Percentiles rank a stretch among this genome's conserved stretches.
phyloP scores from a whole-genome alignment of 2,888 invertebrate species.

The Beris morrisii region DNA sequence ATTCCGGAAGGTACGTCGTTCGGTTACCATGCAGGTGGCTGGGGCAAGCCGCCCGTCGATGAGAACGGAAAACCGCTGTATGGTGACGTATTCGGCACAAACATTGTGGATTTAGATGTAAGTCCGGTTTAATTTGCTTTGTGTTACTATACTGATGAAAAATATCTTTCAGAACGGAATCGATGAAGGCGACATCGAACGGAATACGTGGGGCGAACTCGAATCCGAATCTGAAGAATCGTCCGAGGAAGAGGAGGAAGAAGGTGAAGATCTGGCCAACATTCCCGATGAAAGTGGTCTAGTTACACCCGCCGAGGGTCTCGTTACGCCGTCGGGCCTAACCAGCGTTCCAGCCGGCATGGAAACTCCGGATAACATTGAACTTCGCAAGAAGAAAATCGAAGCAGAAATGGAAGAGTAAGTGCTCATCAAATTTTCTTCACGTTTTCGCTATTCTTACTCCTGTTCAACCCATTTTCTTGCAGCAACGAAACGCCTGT shows the following conservation, averaged over 20 bases:
- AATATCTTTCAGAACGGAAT: slow-evolving; percentile 59
- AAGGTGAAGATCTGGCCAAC: slow-evolving; percentile 61
- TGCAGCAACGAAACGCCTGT: slow-evolving; percentile 87
- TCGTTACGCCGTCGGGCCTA: slow-evolving; percentile 93
- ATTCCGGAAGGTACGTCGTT: slow-evolving; percentile 97
- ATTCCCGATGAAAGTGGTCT: slow-evolving; percentile 77
- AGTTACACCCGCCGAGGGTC: slow-evolving; percentile 89
- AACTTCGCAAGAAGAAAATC: slow-evolving; percentile 93
- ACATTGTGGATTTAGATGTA: slow-evolving; percentile 71
- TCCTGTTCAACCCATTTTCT: slow-evolving; percentile 10
- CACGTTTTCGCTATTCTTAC: too few species aligned
- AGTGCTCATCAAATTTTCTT: slow-evolving; percentile 43
- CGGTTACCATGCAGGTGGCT: slow-evolving; percentile 98
- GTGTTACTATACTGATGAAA: background rate
- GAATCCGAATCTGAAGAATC: slow-evolving; percentile 77
- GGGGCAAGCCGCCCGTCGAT: slow-evolving; percentile 99
- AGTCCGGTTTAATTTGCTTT: slow-evolving; percentile 46
- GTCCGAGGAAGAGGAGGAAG: slow-evolving; percentile 68
- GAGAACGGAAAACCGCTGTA: slow-evolving; percentile 97
- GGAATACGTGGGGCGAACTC: slow-evolving; percentile 95
- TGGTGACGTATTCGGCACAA: slow-evolving; percentile 97
- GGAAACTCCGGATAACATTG: slow-evolving; percentile 98
- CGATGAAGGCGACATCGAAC: slow-evolving; percentile 87
- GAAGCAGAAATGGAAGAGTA: slow-evolving; percentile 95
- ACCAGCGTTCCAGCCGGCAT: slow-evolving; percentile 90